Evolutionary conservation across 2,113 vertebrate species (phyloP), one percentile per base, ranked within the genome.

Genomic region (Megalops atlanticus): DNA sequence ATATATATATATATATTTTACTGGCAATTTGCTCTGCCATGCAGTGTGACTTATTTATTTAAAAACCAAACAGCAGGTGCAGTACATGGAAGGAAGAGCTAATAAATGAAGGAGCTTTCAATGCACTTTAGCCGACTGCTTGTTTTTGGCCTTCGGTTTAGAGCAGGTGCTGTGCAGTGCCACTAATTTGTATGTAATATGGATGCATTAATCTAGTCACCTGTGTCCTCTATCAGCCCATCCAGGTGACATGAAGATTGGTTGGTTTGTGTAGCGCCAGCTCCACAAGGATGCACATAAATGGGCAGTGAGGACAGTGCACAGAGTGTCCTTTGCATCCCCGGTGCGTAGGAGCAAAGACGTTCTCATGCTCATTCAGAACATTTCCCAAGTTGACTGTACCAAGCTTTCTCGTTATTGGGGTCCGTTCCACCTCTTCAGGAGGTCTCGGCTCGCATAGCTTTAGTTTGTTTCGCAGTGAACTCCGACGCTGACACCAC

Each of bases 131-230:
- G n/a, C 58, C 1, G 58, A 8, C 58, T 64, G 58, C 24, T 31
- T 64, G 24, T 11, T 64, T n/a, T 11, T 5, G n/a, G 58, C 58
- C 58, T 2, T 64, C 11, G 58, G 58, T 64, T 64, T 64, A 64
- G 58, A 64, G n/a, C n/a, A n/a, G 58, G 6, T 64, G n/a, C n/a
- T 64, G 24, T 64, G 58, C 58, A 11, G 58, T 27, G n/a, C 58
- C 58, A 64, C 58, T 64, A 64, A 64, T 64, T n/a, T 64, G 31
- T 64, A 64, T 31, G 31, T 64, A 64, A 64, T 64, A 64, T 24
- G n/a, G 6, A 64, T 6, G 24, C 58, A 10, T 27, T 64, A 64
- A 64, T 64, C 3, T 64, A 64, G 31, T 64, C 58, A 64, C n/a
- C n/a, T 64, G 58, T 64, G 58, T 64, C 24, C 58, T 27, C 58